Evolutionary conservation across 2,888 invertebrate genomes (phyloP), one percentile per base, ranked within the genome.

Genomic region (Trachelus tabidus): DNA sequence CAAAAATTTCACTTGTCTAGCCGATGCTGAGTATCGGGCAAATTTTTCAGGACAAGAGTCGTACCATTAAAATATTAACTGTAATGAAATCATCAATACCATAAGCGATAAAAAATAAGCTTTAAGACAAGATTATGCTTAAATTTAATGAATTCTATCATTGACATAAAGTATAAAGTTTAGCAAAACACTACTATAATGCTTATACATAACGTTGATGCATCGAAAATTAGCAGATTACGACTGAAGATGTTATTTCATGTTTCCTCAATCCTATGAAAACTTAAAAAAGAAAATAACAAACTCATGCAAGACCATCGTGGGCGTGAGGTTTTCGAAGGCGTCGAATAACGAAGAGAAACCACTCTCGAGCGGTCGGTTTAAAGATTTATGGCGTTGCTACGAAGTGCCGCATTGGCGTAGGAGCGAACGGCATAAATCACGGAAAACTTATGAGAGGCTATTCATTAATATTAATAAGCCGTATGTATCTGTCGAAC

Each of bases 401-500:
- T 90, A 89, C 90, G 71, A 87, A 87, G 87, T 87, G 84, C 78
- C 83, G 89, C 71, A 71, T 71, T 71, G 71, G 89, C 87, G 87
- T 87, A 86, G 86, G 84, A 86, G 87, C 89, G 82, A 83, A 86
- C 85, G 88, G 89, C 90, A 90, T 90, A 90, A 90, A 90, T 90
- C 89, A 89, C 85, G 81, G 85, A 85, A 85, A 88, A 84, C 87
- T 87, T 87, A 89, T 84, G 86, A 88, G 87, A 85, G 86, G 86
- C 88, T 87, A 87, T 90, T 90, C 89, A 88, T 90, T 90, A 90
- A 90, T 90, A 90, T 90, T 90, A 90, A 90, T 90, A 90, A 90
- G 89, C 86, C 87, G 88, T 89, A 87, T 87, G 88, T 89, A 89
- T 87, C 87, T 87, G 88, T 87, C 89, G 84, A 79, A 82, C 78